Percentiles rank a stretch among this genome's conserved stretches.
Conservation (phyloP, 2,888 invertebrate genomes). For the Lampropteryx suffumata region DNA sequence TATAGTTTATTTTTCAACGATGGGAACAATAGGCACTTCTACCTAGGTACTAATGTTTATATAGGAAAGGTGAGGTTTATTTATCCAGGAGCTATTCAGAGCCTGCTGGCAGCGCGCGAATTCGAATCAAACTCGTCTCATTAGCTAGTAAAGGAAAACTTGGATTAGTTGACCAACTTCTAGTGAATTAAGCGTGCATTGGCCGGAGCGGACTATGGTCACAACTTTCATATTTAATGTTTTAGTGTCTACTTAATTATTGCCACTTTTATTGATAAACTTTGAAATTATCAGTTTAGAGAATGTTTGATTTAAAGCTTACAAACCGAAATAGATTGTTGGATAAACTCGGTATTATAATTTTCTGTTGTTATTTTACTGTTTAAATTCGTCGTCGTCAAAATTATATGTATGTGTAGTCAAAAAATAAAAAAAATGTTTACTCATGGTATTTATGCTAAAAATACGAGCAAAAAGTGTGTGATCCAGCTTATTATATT, state of each 20-base stretch:
- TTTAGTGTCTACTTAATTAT: slow-evolving; percentile 7
- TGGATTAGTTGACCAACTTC: slow-evolving; percentile 80
- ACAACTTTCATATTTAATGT: slow-evolving; percentile 24
- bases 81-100: slow-evolving; percentile 23
- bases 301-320: too few species aligned
- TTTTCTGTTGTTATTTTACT: too few species aligned
- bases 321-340: too few species aligned
- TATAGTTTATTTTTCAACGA: slow-evolving; percentile 1
- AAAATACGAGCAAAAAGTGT: too few species aligned
- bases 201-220: slow-evolving; percentile 32
- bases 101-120: slow-evolving; percentile 55
- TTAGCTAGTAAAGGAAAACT: slow-evolving; percentile 79
- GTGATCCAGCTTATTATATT: too few species aligned
- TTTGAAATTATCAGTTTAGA: too few species aligned
- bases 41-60: not conserved
- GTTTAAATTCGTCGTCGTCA: too few species aligned
- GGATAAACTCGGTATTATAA: too few species aligned
- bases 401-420: too few species aligned
- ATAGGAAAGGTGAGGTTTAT: slow-evolving; percentile 8
- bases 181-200: slow-evolving; percentile 56
- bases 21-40: not conserved
- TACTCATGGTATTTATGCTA: too few species aligned
- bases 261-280: not conserved
- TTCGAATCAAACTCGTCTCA: slow-evolving; percentile 80
- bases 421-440: too few species aligned